Percentiles rank a stretch among this genome's conserved stretches.
phyloP scores from a whole-genome alignment of 92 coral and sea anemone species.

The Zoanthus solanderi region DNA sequence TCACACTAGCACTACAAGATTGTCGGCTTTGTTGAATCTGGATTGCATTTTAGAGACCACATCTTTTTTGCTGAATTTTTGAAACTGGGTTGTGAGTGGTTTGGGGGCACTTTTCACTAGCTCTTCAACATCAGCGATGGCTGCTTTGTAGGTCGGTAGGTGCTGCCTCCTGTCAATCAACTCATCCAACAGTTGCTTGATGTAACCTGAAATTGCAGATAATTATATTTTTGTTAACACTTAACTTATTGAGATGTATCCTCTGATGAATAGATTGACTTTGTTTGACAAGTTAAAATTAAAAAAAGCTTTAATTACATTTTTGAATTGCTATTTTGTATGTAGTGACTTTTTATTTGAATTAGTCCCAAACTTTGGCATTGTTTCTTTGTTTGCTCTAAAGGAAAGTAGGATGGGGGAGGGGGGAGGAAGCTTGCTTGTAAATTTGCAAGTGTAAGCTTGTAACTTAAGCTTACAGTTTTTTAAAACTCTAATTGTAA shows the following conservation, averaged over 20 bases:
- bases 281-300: not conserved
- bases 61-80: slow-evolving; percentile 11
- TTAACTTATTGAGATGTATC: not conserved
- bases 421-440: too few relatives aligned
- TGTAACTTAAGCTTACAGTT: too few relatives aligned
- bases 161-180: slow-evolving; percentile 23
- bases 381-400: not conserved
- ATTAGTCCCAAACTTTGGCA: not conserved
- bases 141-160: slow-evolving; percentile 48
- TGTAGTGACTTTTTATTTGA: too few relatives aligned
- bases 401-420: not conserved
- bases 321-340: too few relatives aligned
- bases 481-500: too few relatives aligned
- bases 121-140: slow-evolving; percentile 8
- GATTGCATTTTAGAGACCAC: slow-evolving; percentile 15
- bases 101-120: slow-evolving; percentile 13
- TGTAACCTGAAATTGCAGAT: slow-evolving; percentile 1
- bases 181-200: slow-evolving; percentile 2
- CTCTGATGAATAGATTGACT: not conserved
- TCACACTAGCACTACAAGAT: too few relatives aligned
- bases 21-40: slow-evolving; percentile 4
- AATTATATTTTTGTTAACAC: not conserved
- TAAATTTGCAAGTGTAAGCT: too few relatives aligned
- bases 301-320: too few relatives aligned
- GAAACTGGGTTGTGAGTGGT: slow-evolving; percentile 14